Percentiles rank a stretch among this genome's conserved stretches.
Conservation (phyloP, 1,140 invertebrate species). For the Nasonia giraulti region DNA sequence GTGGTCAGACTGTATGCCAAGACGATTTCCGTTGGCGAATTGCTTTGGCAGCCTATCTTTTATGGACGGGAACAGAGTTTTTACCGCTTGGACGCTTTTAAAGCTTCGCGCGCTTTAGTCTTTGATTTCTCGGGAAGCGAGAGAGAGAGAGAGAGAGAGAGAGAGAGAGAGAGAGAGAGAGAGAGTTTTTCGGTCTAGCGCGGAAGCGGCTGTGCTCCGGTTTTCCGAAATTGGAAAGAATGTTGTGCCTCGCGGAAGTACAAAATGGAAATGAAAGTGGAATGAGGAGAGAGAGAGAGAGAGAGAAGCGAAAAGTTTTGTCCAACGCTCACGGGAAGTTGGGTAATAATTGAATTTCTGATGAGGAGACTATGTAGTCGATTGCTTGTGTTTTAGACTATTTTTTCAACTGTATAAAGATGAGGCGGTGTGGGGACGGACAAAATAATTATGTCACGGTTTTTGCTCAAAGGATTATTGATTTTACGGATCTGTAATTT, state of each 20-base stretch:
- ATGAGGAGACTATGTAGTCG: neutral
- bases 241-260: neutral
- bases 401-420: neutral
- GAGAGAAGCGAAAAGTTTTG: neutral
- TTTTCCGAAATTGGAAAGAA: neutral
- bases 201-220: neutral
- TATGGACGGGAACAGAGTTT: neutral
- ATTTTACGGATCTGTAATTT: no score
- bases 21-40: constrained; percentile 26
- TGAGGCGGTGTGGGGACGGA: no score
- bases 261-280: neutral
- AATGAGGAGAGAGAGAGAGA: neutral
- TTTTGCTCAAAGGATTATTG: no score
- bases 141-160: no score
- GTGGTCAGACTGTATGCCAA: neutral
- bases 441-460: no score
- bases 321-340: neutral
- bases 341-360: neutral
- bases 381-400: neutral
- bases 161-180: no score
- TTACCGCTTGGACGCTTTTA: neutral
- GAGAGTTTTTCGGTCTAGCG: no score
- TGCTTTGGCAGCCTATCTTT: constrained; percentile 3
- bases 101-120: neutral
- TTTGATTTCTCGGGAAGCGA: neutral